A percentile compares a stretch with the other conserved stretches of the same genome.
Evolutionary conservation across 2,888 invertebrate genomes (phyloP).

Genomic region (Chromoteleia sp.): DNA sequence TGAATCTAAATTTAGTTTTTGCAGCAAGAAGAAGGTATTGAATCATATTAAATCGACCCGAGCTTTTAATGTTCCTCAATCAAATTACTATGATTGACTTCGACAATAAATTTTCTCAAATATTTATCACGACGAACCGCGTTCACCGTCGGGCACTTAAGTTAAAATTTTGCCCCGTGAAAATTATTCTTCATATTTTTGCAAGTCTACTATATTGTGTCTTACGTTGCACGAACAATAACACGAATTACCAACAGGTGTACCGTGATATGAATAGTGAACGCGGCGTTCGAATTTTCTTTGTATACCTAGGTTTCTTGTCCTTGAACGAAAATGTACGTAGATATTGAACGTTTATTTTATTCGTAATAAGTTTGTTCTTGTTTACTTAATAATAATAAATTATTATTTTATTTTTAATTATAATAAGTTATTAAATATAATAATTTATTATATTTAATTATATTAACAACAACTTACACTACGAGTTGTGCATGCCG

Average conservation of each 20-base stretch:
- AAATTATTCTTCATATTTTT: conserved; percentile 4
- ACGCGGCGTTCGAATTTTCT: conserved; percentile 8
- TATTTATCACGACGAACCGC: background rate
- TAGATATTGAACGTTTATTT: background rate
- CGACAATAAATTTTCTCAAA: background rate
- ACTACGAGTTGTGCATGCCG: background rate
- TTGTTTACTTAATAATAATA: too few species aligned
- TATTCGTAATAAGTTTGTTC: background rate
- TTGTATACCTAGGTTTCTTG: background rate
- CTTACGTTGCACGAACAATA: conserved; percentile 11
- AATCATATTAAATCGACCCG: conserved; percentile 18
- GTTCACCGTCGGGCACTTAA: background rate
- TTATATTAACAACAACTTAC: background rate
- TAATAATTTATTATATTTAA: background rate
- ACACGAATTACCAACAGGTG: conserved; percentile 25
- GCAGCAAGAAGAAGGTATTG: conserved; percentile 12
- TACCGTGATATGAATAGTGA: conserved; percentile 20
- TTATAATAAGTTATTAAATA: too few species aligned
- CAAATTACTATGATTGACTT: conserved; percentile 9
- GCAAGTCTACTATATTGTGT: conserved; percentile 6
- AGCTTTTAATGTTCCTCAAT: conserved; percentile 6
- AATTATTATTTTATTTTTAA: too few species aligned
- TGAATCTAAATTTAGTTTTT: conserved; percentile 12
- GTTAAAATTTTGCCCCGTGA: background rate
- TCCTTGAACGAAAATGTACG: conserved; percentile 4